Percentiles rank a stretch among this genome's conserved stretches.
These are phyloP conservation scores for Ennomos fuscantarius DNA, from an alignment of 2,888 invertebrate species.

Conservation along the genomic window DNA sequence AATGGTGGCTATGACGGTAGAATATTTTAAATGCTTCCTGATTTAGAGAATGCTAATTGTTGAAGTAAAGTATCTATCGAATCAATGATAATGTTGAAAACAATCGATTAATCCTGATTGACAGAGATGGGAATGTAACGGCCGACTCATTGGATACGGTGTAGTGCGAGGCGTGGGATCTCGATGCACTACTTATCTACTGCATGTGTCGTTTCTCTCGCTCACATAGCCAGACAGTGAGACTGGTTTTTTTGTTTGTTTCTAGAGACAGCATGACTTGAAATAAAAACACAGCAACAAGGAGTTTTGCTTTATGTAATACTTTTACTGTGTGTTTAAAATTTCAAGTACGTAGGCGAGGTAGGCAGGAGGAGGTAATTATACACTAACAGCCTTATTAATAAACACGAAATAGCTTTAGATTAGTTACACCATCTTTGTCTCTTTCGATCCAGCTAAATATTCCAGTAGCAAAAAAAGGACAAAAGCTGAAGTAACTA, in stretches of 20 bases:
- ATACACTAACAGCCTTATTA: too few species aligned
- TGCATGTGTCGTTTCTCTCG: constrained; percentile 20
- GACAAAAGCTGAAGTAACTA: too few species aligned
- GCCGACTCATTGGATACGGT: constrained; percentile 31
- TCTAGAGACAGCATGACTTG: too few species aligned
- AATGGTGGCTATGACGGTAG: constrained; percentile 27
- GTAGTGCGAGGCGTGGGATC: constrained; percentile 32
- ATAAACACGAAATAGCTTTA: too few species aligned
- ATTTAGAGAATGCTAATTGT: constrained; percentile 9
- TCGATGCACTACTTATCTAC: constrained; percentile 4
- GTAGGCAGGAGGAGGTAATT: too few species aligned
- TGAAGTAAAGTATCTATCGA: constrained; percentile 16
- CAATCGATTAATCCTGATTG: constrained; percentile 31
- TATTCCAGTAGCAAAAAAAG: too few species aligned
- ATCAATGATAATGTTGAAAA: constrained; percentile 26
- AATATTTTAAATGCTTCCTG: constrained; percentile 31
- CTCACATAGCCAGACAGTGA: constrained; percentile 2
- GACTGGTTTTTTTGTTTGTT: constrained; percentile 5
- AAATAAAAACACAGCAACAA: too few species aligned
- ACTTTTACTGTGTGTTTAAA: too few species aligned
- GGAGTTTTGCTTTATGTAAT: too few species aligned
- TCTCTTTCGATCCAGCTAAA: too few species aligned
- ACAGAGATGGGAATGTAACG: constrained; percentile 36
- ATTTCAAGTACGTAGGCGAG: too few species aligned
- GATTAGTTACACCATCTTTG: too few species aligned